Conservation (phyloP, 1,140 invertebrate genomes). For the Drosophila watanabei region DNA sequence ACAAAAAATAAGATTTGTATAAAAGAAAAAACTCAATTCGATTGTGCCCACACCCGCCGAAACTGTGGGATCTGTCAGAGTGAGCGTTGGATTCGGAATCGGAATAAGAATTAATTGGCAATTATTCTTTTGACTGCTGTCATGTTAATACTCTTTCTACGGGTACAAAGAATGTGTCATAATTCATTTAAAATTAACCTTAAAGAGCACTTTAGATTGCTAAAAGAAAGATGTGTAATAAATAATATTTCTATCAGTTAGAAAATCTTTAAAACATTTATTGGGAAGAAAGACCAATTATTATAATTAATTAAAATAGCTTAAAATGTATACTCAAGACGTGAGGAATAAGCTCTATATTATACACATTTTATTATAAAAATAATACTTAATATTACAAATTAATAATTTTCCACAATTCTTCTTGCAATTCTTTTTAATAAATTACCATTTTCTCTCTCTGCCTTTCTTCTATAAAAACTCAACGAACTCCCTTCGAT, state of each 20-base stretch:
- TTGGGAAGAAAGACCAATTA: background rate
- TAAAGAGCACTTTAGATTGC: background rate
- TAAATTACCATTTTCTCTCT: slow-evolving; percentile 9
- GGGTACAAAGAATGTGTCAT: slow-evolving; percentile 7
- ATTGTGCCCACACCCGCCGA: slow-evolving; percentile 62
- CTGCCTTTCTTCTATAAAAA: background rate
- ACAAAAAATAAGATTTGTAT: slow-evolving; percentile 3
- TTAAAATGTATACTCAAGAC: background rate
- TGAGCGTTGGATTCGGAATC: slow-evolving; percentile 53
- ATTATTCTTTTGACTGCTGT: slow-evolving; percentile 61
- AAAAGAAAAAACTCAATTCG: slow-evolving; percentile 56
- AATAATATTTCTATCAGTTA: background rate
- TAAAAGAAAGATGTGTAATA: no score
- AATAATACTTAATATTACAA: background rate
- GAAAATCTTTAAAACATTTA: background rate
- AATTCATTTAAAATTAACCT: background rate
- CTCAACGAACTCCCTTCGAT: background rate
- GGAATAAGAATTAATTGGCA: slow-evolving; percentile 67
- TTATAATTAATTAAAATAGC: background rate
- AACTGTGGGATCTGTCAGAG: slow-evolving; percentile 39
- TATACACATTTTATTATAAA: background rate
- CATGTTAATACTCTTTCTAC: slow-evolving; percentile 27
- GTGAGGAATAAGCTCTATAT: background rate
- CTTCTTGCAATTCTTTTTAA: slow-evolving; percentile 18
- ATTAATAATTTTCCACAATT: background rate